Conservation (phyloP, 2,113 vertebrate species). For the Paracanthobrama guichenoti region DNA sequence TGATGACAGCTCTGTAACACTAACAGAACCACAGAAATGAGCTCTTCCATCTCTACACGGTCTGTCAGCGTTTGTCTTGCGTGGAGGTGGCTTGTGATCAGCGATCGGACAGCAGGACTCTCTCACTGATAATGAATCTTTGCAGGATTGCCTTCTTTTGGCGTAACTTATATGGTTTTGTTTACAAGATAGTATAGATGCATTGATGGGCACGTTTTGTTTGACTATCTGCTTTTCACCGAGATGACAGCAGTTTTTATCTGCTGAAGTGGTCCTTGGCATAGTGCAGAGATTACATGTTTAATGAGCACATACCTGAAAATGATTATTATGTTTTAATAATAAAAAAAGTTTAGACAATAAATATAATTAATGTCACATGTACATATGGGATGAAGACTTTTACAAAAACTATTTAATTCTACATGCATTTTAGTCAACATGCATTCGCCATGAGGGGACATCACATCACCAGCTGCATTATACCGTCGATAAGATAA, state of each 20-base stretch:
- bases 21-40: background rate
- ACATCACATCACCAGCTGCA: background rate
- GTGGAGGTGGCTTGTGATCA: conserved; percentile 14
- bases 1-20: background rate
- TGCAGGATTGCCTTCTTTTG: background rate
- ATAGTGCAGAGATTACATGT: background rate
- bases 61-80: background rate
- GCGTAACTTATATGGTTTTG: background rate
- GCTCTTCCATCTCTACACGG: background rate
- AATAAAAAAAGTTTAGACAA: background rate
- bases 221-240: background rate
- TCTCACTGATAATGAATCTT: background rate
- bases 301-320: background rate
- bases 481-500: background rate
- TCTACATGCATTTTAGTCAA: background rate
- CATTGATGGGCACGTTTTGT: background rate
- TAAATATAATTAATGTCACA: background rate
- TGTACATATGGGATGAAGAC: background rate
- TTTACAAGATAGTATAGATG: background rate
- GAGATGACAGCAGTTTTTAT: background rate
- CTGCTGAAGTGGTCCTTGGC: background rate
- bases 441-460: background rate
- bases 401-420: background rate
- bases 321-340: background rate
- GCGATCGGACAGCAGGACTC: background rate